Conservation (phyloP, 2,888 invertebrate genomes). For the Lasioglossum morio region DNA sequence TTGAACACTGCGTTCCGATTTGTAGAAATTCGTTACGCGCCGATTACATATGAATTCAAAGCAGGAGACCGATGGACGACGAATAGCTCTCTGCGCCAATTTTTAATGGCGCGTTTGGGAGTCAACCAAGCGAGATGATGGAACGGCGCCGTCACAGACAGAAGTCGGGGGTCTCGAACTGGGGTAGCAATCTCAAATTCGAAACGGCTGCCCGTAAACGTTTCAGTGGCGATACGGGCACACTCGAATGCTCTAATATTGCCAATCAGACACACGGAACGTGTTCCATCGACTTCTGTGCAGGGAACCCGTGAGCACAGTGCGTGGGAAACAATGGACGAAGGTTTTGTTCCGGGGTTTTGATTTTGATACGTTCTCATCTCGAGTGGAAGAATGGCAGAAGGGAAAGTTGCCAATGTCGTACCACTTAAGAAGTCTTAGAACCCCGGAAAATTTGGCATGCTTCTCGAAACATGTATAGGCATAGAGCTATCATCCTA, state of each 20-base stretch:
- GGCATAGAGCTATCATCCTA: neutral
- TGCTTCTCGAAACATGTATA: neutral
- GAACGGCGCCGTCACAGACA: conserved; percentile 71
- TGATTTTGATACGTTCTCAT: neutral
- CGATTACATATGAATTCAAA: conserved; percentile 68
- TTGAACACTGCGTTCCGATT: conserved; percentile 30
- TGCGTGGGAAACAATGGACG: conserved; percentile 24
- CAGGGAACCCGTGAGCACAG: neutral
- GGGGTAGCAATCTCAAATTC: conserved; percentile 66
- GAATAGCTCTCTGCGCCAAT: conserved; percentile 53
- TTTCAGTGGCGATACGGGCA: conserved; percentile 31
- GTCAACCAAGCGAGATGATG: conserved; percentile 75
- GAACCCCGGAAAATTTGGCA: neutral
- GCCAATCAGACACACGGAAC: conserved; percentile 26
- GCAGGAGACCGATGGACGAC: conserved; percentile 57
- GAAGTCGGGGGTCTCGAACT: conserved; percentile 47
- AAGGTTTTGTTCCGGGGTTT: neutral
- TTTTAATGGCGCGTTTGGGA: conserved; percentile 71
- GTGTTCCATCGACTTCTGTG: neutral
- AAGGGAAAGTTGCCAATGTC: neutral
- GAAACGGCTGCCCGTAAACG: conserved; percentile 59
- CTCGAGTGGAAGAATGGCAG: neutral
- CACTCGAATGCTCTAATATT: conserved; percentile 48
- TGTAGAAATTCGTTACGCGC: conserved; percentile 71
- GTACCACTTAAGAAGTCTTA: neutral